Evolutionary conservation across 2,888 invertebrate genomes (phyloP), one percentile per base, ranked within the genome.

Genomic region (Clusia tigrina): DNA sequence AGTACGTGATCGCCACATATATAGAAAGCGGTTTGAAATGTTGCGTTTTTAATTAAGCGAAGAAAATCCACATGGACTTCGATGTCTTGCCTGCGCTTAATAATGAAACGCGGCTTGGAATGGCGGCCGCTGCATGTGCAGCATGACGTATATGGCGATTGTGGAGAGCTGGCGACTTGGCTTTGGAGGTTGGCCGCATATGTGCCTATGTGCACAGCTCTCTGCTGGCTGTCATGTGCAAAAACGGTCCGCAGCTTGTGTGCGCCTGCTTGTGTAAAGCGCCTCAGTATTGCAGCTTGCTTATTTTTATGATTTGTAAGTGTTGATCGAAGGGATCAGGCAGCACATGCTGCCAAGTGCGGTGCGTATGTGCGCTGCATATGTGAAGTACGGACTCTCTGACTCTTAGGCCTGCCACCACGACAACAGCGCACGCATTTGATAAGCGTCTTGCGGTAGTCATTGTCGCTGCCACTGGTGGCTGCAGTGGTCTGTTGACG

Each of bases 21-120:
- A 48, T 48, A 48, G 48, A 48, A 48, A 48, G 48, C 48, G 20
- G 48, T 20, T 48, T 48, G 48, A 48, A 48, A 48, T 48, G 48
- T 20, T 18, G 48, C 18, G 48, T 48, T 48, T 48, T 48, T 48
- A 48, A 48, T 48, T 48, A 48, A 48, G 15, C 5, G 15, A 18
- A 48, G 48, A 32, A 32, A 32, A 32, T 32, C 32, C 32, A 32
- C 32, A 32, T 6, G n/a, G n/a, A n/a, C n/a, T 9, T 32, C 32
- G 32, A 32, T 32, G 32, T 12, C 6, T 9, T 32, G 42, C 42
- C 12, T 12, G 32, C 42, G 22, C 15, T 48, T 48, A 48, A 48
- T 48, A 22, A 18, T 9, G n/a, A n/a, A n/a, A n/a, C n/a, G n/a
- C n/a, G n/a, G n/a, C n/a, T n/a, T n/a, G n/a, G n/a, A n/a, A n/a